Conservation (phyloP, 1,140 invertebrate species). For the Yoshiicerus persimilis region DNA sequence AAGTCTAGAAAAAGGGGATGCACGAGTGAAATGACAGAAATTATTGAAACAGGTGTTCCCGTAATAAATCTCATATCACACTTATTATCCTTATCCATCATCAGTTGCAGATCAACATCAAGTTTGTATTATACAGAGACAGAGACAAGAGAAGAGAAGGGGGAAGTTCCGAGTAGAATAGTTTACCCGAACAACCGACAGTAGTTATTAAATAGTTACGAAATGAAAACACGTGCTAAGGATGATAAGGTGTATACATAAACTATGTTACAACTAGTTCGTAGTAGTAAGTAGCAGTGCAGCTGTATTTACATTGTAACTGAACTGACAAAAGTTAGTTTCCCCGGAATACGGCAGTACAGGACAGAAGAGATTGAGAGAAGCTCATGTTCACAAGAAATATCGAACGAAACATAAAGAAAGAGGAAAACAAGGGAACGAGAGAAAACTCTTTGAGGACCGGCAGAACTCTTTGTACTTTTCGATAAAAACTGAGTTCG, state of each 20-base stretch:
- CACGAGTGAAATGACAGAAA: not conserved
- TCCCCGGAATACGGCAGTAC: not conserved
- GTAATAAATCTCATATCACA: conserved; percentile 32
- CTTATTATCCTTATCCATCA: not conserved
- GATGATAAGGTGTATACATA: not conserved
- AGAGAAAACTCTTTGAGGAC: not conserved
- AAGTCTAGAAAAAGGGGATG: not conserved
- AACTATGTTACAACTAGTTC: not conserved
- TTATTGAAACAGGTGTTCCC: conserved; percentile 29
- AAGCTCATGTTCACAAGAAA: not conserved
- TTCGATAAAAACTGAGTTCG: not conserved
- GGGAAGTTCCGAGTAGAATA: not conserved
- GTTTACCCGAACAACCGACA: not conserved
- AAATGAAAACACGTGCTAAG: not conserved
- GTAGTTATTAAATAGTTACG: not conserved
- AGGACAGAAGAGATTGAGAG: not conserved
- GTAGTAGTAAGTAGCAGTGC: not conserved
- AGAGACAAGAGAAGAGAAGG: not conserved
- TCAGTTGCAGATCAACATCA: not conserved
- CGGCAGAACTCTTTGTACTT: not conserved
- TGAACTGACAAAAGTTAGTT: not conserved
- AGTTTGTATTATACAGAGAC: too few relatives aligned
- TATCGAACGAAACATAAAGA: not conserved
- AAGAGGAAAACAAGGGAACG: not conserved
- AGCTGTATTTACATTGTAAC: not conserved